Conservation (phyloP, 2,113 vertebrate species). For the Ceuthmochares aereus region DNA sequence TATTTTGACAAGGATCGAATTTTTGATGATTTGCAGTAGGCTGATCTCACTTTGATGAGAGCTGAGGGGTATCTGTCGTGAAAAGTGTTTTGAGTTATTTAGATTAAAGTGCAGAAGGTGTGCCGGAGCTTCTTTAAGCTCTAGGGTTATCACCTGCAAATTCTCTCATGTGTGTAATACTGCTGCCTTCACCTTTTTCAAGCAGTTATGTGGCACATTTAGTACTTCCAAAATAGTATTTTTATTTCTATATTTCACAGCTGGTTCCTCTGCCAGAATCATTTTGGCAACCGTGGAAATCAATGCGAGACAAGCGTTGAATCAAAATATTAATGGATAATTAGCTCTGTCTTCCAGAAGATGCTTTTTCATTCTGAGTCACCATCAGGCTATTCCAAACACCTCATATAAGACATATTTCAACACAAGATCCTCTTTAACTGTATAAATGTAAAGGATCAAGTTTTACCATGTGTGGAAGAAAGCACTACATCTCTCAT, state of each 20-base stretch:
- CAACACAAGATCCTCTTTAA: not conserved
- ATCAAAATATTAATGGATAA: slow-evolving; percentile 59
- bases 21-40: not conserved
- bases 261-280: slow-evolving; percentile 7
- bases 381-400: slow-evolving; percentile 5
- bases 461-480: not conserved
- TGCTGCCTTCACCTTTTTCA: not conserved
- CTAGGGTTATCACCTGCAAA: not conserved
- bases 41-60: not conserved
- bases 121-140: not conserved
- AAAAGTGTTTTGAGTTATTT: not conserved
- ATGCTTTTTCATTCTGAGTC: not conserved
- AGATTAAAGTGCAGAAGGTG: not conserved
- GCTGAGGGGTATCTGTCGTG: not conserved
- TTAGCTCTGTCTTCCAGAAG: slow-evolving; percentile 55
- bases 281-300: slow-evolving; percentile 58
- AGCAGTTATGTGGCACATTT: not conserved
- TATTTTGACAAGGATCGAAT: not conserved
- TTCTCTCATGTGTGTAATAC: not conserved
- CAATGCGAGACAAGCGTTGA: not conserved
- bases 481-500: not conserved
- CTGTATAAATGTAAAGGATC: not conserved
- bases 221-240: slow-evolving; percentile 25
- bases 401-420: not conserved
- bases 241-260: slow-evolving; percentile 51